Base-by-base conservation (phyloP, 30 jellyfish, hydroid and myxozoan genomes). In the Pseudorhiza aurosa region DNA sequence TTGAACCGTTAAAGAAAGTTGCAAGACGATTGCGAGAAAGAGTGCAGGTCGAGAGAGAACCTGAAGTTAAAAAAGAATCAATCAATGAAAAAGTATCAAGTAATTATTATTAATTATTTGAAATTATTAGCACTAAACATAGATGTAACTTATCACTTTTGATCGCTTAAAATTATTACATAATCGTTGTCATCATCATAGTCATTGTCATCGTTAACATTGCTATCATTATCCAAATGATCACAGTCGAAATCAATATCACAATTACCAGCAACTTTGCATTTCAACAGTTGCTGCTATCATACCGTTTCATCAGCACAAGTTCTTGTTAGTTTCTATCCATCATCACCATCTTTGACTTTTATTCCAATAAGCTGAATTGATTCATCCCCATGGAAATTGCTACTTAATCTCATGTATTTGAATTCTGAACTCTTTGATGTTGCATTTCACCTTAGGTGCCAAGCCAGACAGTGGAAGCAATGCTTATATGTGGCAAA, bases 1-100 rank as follows among this genome's bases (percentile, higher is more conserved):
- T 72, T 72, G 75, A 50, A 17, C 86, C 86, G n/a, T 26, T 5
- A 12, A 55, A 32, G 56, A 72, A 72, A 21, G 30, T 14, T 24
- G 46, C 37, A 18, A 72, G 57, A 36, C 36, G 19, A 11, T 24
- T 49, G 29, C 31, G 42, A 3, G 24, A 3, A 32, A 40, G 18
- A 17, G 65, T 4, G 26, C 22, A 9, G 15, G 27, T 1, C 26
- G 35, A 44, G 26, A 30, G 5, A 70, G n/a, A 53, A 4, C 35
- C 58, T 18, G 36, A 11, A 0, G 21, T 12, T 64, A 18, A 24
- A 44, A 29, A 15, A 50, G 65, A 5, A 4, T 50, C 65, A 5
- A 17, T 8, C 29, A 22, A n/a, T 50, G 29, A 5, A 50, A 12
- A 7, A 39, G 12, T 5, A 39, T 7, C 10, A 39, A 12, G 50